Conservation (phyloP, 2,888 invertebrate genomes). For the Ypsolopha sequella region DNA sequence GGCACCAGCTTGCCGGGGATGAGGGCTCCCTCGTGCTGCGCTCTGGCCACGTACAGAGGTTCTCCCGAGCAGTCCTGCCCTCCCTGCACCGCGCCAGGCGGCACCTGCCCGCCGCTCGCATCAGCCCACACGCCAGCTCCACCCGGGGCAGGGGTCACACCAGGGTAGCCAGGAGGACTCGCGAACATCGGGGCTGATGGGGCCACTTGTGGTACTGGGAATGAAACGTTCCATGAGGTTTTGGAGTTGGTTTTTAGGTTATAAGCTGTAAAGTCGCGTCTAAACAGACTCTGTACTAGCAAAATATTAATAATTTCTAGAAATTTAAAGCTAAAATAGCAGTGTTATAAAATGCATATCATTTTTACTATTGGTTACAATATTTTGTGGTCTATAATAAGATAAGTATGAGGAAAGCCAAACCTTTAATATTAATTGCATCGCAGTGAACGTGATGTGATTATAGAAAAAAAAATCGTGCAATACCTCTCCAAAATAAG, state of each 20-base stretch:
- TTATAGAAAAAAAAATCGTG: neutral
- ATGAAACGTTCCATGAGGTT: conserved; percentile 7
- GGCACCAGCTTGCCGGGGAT: conserved; percentile 86
- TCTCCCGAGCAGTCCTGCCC: conserved; percentile 72
- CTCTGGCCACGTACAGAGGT: conserved; percentile 77
- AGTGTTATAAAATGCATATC: too few species aligned
- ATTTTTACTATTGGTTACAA: too few species aligned
- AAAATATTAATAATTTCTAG: too few species aligned
- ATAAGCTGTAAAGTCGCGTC: too few species aligned
- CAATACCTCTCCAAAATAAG: neutral
- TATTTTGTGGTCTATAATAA: too few species aligned
- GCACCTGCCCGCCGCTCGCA: conserved; percentile 73
- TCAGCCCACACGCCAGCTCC: conserved; percentile 71
- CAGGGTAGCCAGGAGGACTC: conserved; percentile 34
- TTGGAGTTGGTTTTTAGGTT: neutral
- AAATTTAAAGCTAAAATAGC: too few species aligned
- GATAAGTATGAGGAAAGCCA: too few species aligned
- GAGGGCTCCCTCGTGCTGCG: conserved; percentile 81
- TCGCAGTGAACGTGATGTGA: too few species aligned
- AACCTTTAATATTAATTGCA: too few species aligned
- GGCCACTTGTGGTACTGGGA: conserved; percentile 36
- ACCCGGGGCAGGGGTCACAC: conserved; percentile 16
- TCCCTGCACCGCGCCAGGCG: conserved; percentile 78
- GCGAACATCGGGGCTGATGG: conserved; percentile 42
- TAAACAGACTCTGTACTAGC: too few species aligned